Percentiles rank a stretch among this genome's conserved stretches.
Conservation (phyloP, 2,888 invertebrate species). For the Ormyrus thymus region DNA sequence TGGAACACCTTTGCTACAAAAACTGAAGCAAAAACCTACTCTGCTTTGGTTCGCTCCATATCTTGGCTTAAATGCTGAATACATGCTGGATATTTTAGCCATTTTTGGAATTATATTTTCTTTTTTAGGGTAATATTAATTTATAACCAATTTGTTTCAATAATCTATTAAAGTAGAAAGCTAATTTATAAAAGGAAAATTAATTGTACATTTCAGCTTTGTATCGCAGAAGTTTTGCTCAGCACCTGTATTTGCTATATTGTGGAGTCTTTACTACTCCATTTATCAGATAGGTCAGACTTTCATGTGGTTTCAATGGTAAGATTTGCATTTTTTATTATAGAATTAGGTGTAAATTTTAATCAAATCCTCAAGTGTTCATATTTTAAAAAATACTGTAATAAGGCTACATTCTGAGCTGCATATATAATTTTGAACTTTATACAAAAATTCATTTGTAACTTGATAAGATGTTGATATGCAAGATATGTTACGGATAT, state of each 20-base stretch:
- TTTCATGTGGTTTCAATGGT: conserved; percentile 86
- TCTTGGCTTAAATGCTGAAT: conserved; percentile 80
- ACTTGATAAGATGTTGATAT: conserved; percentile 54
- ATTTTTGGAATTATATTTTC: conserved; percentile 81
- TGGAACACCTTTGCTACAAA: conserved; percentile 76
- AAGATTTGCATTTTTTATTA: conserved; percentile 65
- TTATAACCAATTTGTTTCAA: conserved; percentile 19
- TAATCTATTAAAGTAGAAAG: no score
- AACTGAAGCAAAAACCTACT: conserved; percentile 80
- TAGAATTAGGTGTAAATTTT: background rate
- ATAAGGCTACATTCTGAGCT: background rate
- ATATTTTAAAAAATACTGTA: background rate
- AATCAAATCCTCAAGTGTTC: no score
- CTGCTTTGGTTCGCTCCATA: conserved; percentile 82
- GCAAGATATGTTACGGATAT: conserved; percentile 20
- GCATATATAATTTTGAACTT: background rate
- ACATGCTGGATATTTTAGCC: conserved; percentile 82
- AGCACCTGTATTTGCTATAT: conserved; percentile 78
- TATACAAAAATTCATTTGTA: conserved; percentile 56
- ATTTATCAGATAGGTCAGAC: conserved; percentile 86
- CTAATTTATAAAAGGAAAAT: no score
- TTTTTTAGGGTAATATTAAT: conserved; percentile 78
- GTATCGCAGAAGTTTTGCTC: conserved; percentile 79
- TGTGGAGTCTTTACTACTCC: conserved; percentile 85
- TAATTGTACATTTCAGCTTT: conserved; percentile 74